Conservation (phyloP, 2,888 invertebrate species). For the Buathra laborator region DNA sequence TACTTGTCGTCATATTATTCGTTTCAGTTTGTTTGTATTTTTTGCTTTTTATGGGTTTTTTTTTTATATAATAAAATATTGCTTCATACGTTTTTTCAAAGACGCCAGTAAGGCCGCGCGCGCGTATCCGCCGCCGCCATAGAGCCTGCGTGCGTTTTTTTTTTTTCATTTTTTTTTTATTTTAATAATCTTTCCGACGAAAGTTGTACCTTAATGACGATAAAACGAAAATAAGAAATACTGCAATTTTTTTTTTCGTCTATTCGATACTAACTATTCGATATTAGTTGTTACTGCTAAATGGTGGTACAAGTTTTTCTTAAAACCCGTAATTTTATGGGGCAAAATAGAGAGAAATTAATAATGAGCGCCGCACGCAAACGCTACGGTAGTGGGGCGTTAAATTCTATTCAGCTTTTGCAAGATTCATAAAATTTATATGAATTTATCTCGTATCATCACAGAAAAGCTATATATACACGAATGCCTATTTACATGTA, state of each 20-base stretch:
- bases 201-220: background rate
- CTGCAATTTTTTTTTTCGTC: slow-evolving; percentile 54
- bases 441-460: slow-evolving; percentile 72
- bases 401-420: slow-evolving; percentile 69
- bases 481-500: slow-evolving; percentile 73
- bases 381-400: slow-evolving; percentile 70
- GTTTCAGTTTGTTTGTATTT: slow-evolving; percentile 33
- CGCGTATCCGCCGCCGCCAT: slow-evolving; percentile 61
- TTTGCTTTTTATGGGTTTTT: slow-evolving; percentile 36
- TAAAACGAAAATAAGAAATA: slow-evolving; percentile 51
- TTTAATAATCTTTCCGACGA: background rate
- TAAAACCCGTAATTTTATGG: slow-evolving; percentile 35
- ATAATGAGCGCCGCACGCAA: slow-evolving; percentile 57
- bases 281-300: background rate
- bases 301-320: slow-evolving; percentile 46
- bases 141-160: slow-evolving; percentile 35
- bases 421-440: slow-evolving; percentile 73
- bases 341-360: slow-evolving; percentile 47
- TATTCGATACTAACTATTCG: slow-evolving; percentile 30
- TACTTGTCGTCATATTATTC: slow-evolving; percentile 24
- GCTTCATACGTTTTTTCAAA: slow-evolving; percentile 76
- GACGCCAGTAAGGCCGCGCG: slow-evolving; percentile 76
- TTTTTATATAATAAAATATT: slow-evolving; percentile 80
- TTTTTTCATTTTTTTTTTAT: background rate
- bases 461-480: slow-evolving; percentile 77